Conservation (phyloP, 2,888 invertebrate genomes). For the Yponomeuta evonymella region DNA sequence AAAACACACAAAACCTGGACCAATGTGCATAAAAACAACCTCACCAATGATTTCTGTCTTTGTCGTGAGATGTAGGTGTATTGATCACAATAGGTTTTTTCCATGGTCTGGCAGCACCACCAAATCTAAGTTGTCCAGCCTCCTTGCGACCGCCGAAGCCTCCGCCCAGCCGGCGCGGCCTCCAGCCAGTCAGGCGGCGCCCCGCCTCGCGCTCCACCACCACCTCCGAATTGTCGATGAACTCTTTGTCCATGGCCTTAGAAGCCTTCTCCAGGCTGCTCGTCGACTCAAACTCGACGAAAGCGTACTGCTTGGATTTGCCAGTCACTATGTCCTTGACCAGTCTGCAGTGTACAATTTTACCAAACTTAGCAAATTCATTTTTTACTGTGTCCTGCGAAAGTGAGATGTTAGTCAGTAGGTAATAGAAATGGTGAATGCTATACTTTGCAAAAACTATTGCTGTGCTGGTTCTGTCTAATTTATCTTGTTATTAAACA, state of each 20-base stretch:
- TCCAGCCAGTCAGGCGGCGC: conserved; percentile 85
- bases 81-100: conserved; percentile 73
- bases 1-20: too few relatives aligned
- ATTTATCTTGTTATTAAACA: too few relatives aligned
- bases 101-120: conserved; percentile 87
- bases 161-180: conserved; percentile 89
- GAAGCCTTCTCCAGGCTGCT: conserved; percentile 79
- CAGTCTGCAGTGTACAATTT: conserved; percentile 78
- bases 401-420: conserved; percentile 15
- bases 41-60: too few relatives aligned
- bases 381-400: conserved; percentile 71
- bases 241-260: conserved; percentile 73
- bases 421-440: neutral
- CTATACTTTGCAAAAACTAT: too few relatives aligned
- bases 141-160: conserved; percentile 91
- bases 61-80: neutral
- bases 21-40: too few relatives aligned
- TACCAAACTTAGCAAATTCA: conserved; percentile 80
- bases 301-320: conserved; percentile 87
- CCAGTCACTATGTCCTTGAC: conserved; percentile 90
- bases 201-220: conserved; percentile 85
- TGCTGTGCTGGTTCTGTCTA: too few relatives aligned
- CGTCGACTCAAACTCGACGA: conserved; percentile 85
- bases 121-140: conserved; percentile 92
- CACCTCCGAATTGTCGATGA: conserved; percentile 81